Evolutionary conservation across 2,797 vertebrate genomes (phyloP).

Genomic region (Alexandromys oeconomus): DNA sequence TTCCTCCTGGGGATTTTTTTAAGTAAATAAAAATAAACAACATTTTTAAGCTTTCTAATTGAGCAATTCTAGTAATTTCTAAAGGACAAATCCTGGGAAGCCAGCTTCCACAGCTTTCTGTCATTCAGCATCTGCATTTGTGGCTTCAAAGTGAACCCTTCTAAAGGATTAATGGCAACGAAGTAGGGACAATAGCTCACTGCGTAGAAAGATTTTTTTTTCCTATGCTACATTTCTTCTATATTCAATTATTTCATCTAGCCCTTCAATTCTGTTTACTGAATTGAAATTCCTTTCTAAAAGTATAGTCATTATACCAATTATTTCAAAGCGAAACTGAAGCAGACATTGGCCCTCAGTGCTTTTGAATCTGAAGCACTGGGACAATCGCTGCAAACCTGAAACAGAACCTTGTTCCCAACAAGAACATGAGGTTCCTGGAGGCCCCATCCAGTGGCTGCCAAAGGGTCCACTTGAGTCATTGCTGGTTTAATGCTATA

Average conservation of each 20-base stretch:
- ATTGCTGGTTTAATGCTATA: not conserved
- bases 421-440: not conserved
- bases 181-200: not conserved
- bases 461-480: not conserved
- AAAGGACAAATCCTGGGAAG: not conserved
- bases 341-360: not conserved
- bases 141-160: not conserved
- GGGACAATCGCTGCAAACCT: not conserved
- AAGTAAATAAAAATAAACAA: constrained; percentile 16
- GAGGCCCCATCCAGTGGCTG: not conserved
- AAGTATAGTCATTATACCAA: not conserved
- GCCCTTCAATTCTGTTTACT: constrained; percentile 17
- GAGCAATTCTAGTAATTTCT: not conserved
- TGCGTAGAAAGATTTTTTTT: not conserved
- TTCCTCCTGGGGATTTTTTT: not conserved
- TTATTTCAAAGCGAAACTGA: not conserved
- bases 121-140: not conserved
- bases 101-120: not conserved
- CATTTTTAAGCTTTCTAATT: constrained; percentile 16
- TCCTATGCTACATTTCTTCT: not conserved
- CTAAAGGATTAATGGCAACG: not conserved
- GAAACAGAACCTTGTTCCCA: not conserved
- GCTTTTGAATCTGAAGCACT: not conserved
- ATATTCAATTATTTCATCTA: constrained; percentile 18
- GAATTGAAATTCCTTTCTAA: constrained; percentile 53